phyloP scores from a whole-genome alignment of 2,113 vertebrate genomes.

The Cynoglossus semilaevis region DNA sequence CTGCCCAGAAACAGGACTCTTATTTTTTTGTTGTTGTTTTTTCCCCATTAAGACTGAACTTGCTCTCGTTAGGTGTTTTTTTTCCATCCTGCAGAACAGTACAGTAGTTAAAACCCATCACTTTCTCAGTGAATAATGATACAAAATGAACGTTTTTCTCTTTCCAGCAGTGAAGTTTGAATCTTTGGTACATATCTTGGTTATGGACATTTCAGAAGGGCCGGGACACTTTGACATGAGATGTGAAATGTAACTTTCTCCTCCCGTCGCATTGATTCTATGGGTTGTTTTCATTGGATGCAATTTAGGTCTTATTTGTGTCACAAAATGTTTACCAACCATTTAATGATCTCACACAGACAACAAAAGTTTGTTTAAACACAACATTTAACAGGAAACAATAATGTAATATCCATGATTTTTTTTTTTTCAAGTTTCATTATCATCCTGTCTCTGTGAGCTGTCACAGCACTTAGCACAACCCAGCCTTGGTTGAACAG shows the following conservation, averaged over 20 bases:
- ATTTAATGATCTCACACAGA: neutral
- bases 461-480: slow-evolving; percentile 34
- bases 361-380: no score
- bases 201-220: slow-evolving; percentile 22
- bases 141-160: no score
- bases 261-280: neutral
- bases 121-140: no score
- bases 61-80: neutral
- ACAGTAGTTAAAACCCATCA: no score
- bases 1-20: neutral
- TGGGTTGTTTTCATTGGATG: no score
- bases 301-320: no score
- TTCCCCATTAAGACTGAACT: neutral
- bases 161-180: no score
- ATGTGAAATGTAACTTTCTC: neutral
- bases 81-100: neutral
- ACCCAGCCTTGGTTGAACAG: slow-evolving; percentile 25
- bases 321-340: slow-evolving; percentile 16
- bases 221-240: neutral
- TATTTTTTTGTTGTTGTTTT: no score
- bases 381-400: no score
- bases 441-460: slow-evolving; percentile 62
- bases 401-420: no score
- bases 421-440: slow-evolving; percentile 1
- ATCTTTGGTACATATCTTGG: slow-evolving; percentile 8